Conservation (phyloP, 2,797 vertebrate species). For the Hozukius guyotensis region DNA sequence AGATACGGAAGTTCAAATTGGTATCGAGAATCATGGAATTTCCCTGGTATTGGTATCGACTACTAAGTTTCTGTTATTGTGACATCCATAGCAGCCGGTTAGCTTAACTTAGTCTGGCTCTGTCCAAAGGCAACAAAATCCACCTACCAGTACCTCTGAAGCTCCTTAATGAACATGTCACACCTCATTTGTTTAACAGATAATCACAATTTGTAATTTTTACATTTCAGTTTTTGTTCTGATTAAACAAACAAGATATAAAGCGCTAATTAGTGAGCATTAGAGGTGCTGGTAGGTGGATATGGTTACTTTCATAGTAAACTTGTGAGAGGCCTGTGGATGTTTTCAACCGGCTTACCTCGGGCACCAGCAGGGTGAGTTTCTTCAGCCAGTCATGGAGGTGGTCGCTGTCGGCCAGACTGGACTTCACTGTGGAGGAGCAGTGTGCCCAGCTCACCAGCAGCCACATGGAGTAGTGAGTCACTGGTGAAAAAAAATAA, state of each 20-base stretch:
- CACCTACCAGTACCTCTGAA: too few species aligned
- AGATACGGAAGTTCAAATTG: too few species aligned
- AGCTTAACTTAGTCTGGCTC: not conserved
- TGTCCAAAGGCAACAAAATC: too few species aligned
- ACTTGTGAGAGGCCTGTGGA: not conserved
- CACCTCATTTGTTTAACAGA: not conserved
- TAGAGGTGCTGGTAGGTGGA: not conserved
- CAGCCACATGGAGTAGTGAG: constrained; percentile 99
- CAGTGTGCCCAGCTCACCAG: constrained; percentile 99
- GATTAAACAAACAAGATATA: too few species aligned
- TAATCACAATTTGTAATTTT: not conserved
- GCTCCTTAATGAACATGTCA: not conserved
- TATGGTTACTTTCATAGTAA: not conserved
- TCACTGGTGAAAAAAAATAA: constrained; percentile 80
- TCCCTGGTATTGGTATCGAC: too few species aligned
- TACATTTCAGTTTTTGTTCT: too few species aligned
- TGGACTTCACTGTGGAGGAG: constrained; percentile 96
- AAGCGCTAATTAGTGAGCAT: too few species aligned
- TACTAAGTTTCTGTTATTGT: too few species aligned
- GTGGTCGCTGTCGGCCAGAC: constrained; percentile 95
- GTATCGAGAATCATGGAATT: too few species aligned
- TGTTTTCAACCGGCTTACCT: constrained; percentile 82
- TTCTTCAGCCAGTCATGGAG: constrained; percentile 98
- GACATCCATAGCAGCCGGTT: not conserved
- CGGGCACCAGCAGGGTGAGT: constrained; percentile 95